Evolutionary conservation across 2,888 invertebrate species (phyloP).

Genomic region (Pyrocoelia pectoralis): DNA sequence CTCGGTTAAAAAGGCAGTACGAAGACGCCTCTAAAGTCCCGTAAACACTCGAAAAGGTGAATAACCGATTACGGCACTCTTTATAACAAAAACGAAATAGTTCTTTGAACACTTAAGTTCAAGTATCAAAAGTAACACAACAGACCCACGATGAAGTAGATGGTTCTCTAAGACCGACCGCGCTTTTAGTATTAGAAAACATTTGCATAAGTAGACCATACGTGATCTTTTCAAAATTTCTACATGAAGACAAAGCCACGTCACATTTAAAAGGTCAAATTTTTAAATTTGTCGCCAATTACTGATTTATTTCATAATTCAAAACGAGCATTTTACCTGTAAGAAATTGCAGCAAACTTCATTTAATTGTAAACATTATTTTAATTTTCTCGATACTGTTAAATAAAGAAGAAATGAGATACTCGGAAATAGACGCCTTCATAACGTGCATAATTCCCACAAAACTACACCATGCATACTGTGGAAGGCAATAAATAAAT

Average conservation of each 20-base stretch:
- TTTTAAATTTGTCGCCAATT: no score
- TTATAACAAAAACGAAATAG: constrained; percentile 45
- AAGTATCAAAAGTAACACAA: constrained; percentile 30
- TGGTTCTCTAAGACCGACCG: constrained; percentile 26
- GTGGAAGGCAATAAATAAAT: no score
- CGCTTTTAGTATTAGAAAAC: constrained; percentile 34
- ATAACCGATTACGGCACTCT: constrained; percentile 46
- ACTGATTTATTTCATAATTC: no score
- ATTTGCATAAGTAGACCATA: constrained; percentile 32
- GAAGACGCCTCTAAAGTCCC: neutral
- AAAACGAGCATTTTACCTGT: no score
- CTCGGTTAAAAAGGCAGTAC: neutral
- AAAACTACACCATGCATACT: no score
- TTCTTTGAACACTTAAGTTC: constrained; percentile 39
- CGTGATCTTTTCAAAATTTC: constrained; percentile 25
- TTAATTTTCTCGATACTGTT: no score
- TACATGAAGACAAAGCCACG: constrained; percentile 5
- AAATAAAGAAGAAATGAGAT: no score
- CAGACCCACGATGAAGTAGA: constrained; percentile 25
- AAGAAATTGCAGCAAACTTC: no score
- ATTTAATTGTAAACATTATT: no score
- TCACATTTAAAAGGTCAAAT: no score
- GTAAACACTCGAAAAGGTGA: constrained; percentile 36
- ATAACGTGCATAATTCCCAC: no score
- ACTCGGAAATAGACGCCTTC: no score